Evolutionary conservation across 2,113 vertebrate genomes (phyloP).

Genomic region (Brevimyrus niger): DNA sequence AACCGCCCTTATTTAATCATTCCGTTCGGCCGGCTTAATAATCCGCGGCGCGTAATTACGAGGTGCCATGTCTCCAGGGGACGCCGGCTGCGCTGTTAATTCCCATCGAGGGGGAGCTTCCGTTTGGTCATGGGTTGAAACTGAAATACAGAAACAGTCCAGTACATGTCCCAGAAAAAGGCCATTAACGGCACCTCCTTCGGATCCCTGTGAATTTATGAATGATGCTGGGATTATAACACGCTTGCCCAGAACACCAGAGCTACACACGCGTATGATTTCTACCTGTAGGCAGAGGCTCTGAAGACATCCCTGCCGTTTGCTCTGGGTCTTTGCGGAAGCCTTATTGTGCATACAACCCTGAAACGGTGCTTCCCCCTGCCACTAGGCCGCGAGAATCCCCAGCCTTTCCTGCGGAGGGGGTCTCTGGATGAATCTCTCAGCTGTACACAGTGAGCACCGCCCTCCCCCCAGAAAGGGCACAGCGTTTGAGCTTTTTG

Average conservation of each 20-base stretch:
- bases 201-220: background rate
- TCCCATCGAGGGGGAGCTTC: background rate
- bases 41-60: background rate
- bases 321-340: background rate
- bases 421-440: background rate
- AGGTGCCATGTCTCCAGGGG: background rate
- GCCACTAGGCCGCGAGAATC: background rate
- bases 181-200: background rate
- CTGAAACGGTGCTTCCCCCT: background rate
- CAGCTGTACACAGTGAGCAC: background rate
- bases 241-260: background rate
- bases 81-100: no score
- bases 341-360: background rate
- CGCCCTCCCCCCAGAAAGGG: background rate
- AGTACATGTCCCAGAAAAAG: background rate
- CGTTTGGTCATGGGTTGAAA: background rate
- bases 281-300: background rate
- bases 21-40: background rate
- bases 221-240: background rate
- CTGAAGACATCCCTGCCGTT: background rate
- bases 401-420: constrained; percentile 4
- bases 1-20: constrained; percentile 11
- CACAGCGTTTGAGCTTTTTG: background rate
- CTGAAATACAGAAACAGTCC: background rate
- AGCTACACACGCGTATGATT: background rate